These are phyloP conservation scores for Eriocheir sinensis DNA, from an alignment of 1,140 invertebrate species.

Conservation along the genomic window DNA sequence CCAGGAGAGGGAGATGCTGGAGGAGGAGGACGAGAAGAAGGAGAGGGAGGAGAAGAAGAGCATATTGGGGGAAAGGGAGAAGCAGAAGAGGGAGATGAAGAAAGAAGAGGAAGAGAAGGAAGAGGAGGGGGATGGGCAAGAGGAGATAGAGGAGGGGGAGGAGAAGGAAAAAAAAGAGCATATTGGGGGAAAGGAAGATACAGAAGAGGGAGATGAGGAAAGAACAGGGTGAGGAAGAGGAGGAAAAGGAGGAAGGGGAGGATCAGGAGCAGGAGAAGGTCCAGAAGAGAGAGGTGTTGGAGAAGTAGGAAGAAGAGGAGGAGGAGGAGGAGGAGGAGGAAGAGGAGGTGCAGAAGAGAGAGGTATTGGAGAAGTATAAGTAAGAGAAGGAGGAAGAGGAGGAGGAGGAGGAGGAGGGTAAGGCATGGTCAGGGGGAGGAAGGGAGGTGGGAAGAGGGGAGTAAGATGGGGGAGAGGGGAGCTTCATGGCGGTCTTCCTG, in stretches of 20 bases:
- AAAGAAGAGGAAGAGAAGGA: not conserved
- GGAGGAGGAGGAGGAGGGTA: not conserved
- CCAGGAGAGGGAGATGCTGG: not conserved
- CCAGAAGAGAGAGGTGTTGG: too few species aligned
- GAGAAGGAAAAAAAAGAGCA: not conserved
- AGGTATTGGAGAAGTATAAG: too few species aligned
- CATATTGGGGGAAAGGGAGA: too few species aligned
- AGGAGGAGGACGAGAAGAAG: not conserved
- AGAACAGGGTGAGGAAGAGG: not conserved
- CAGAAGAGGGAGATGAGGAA: not conserved
- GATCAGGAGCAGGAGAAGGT: not conserved
- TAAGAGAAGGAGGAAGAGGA: not conserved
- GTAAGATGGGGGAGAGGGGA: not conserved
- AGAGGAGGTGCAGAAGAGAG: too few species aligned
- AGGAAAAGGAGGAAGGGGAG: not conserved
- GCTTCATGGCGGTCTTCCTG: not conserved
- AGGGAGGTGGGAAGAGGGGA: not conserved
- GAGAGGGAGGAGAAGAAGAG: not conserved
- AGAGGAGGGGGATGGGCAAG: too few species aligned
- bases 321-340: too few species aligned
- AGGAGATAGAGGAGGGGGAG: not conserved
- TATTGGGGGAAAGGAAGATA: not conserved
- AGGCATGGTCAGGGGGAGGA: not conserved
- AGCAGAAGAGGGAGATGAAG: not conserved
- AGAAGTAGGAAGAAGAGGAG: not conserved